Conservation (phyloP, 2,797 vertebrate genomes). For the Myotis vivesi region DNA sequence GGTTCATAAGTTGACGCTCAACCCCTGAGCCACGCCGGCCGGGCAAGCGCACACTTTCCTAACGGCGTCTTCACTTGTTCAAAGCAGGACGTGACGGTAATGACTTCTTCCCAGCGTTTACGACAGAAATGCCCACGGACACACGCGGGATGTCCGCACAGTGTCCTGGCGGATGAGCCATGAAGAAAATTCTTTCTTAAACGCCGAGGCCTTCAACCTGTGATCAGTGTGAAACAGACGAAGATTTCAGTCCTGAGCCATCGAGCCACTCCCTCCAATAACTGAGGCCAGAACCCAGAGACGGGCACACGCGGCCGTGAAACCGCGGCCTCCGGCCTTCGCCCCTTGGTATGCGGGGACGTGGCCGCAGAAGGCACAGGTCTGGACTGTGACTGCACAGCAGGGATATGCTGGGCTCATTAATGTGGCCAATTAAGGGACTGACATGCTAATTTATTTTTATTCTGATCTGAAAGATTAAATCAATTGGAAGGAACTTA, state of each 20-base stretch:
- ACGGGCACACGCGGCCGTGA: too few species aligned
- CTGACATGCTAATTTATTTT: neutral
- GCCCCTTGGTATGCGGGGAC: neutral
- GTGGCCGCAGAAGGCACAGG: neutral
- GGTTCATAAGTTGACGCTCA: too few species aligned
- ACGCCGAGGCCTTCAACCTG: neutral
- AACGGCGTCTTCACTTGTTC: too few species aligned
- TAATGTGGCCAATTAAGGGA: neutral
- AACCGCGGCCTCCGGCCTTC: too few species aligned
- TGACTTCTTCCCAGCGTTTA: neutral
- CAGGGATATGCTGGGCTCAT: neutral
- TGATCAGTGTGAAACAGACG: neutral
- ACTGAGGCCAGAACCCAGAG: neutral
- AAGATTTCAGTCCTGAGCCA: neutral
- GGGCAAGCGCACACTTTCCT: too few species aligned
- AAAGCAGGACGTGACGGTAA: rapidly evolving
- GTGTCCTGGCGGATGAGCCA: neutral
- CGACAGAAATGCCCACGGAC: neutral
- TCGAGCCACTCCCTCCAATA: neutral
- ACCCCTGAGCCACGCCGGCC: rapidly evolving
- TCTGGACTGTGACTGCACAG: neutral
- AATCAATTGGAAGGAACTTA: neutral
- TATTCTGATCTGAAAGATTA: neutral
- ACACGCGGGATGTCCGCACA: neutral
- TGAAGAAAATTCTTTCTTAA: neutral